A percentile compares a stretch with the other conserved stretches of the same genome.
phyloP scores from a whole-genome alignment of 1,140 invertebrate species.

The Aphelinus certus region DNA sequence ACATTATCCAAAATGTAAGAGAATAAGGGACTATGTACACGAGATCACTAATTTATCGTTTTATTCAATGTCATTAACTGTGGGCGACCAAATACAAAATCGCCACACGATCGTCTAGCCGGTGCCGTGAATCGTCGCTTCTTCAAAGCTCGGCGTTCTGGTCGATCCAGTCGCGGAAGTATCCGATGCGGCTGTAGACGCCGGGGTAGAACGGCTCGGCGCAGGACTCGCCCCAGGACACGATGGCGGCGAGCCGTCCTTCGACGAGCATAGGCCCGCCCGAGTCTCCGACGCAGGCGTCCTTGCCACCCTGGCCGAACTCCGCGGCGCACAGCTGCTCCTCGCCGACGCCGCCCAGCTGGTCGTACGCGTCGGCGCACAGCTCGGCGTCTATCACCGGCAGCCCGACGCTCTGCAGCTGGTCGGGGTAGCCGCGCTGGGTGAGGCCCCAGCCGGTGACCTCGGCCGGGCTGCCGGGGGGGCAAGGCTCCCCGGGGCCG shows the following conservation, averaged over 20 bases:
- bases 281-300: constrained; percentile 15
- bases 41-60: too few relatives aligned
- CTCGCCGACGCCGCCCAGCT: background rate
- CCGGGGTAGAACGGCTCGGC: background rate
- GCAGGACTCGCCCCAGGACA: background rate
- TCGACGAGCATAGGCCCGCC: constrained; percentile 8
- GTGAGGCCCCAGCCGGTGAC: constrained; percentile 9
- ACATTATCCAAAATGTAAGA: too few relatives aligned
- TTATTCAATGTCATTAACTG: too few relatives aligned
- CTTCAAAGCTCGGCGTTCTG: background rate
- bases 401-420: background rate
- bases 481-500: too few relatives aligned
- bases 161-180: constrained; percentile 2
- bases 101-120: too few relatives aligned
- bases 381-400: background rate
- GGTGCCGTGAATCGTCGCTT: too few relatives aligned
- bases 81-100: too few relatives aligned
- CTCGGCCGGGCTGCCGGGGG: background rate
- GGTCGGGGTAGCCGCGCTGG: background rate
- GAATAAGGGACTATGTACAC: too few relatives aligned
- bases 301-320: background rate
- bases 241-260: background rate
- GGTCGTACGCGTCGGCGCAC: background rate
- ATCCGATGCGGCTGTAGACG: background rate
- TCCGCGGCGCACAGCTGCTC: constrained; percentile 13